Conservation (phyloP, 2,113 vertebrate species). For the Labeo catla region DNA sequence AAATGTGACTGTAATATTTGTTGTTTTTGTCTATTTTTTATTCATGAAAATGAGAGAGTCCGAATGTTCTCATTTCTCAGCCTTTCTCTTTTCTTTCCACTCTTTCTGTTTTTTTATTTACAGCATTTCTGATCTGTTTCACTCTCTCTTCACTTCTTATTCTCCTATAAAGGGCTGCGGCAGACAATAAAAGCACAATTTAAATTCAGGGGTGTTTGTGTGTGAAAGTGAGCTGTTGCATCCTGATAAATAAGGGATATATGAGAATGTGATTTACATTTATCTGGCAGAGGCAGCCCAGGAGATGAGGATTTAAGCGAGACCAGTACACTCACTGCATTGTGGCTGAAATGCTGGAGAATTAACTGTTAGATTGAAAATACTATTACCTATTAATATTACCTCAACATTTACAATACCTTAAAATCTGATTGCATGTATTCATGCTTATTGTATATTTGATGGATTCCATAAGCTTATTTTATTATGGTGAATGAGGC, state of each 20-base stretch:
- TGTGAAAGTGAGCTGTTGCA: conserved; percentile 61
- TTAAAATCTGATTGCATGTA: conserved; percentile 10
- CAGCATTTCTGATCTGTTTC: conserved; percentile 1
- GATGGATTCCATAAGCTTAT: background rate
- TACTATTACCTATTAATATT: conserved; percentile 52
- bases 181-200: conserved; percentile 64
- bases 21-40: background rate
- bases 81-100: conserved; percentile 2
- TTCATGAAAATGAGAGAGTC: background rate
- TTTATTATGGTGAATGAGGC: background rate
- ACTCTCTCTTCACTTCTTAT: conserved; percentile 13
- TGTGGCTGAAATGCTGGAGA: background rate
- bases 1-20: background rate
- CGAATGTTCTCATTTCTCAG: background rate
- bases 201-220: conserved; percentile 66
- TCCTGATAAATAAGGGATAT: conserved; percentile 74
- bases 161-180: conserved; percentile 59
- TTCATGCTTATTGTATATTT: conserved; percentile 13
- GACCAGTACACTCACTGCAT: conserved; percentile 41
- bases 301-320: conserved; percentile 11
- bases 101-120: background rate
- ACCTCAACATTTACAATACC: conserved; percentile 24
- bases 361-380: conserved; percentile 47
- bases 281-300: conserved; percentile 75
- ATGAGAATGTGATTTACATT: conserved; percentile 71